Percentiles rank a stretch among this genome's conserved stretches.
These are phyloP conservation scores for Rhopilema esculentum DNA, from an alignment of 30 jellyfish, hydroid and myxozoan genomes.

Conservation along the genomic window DNA sequence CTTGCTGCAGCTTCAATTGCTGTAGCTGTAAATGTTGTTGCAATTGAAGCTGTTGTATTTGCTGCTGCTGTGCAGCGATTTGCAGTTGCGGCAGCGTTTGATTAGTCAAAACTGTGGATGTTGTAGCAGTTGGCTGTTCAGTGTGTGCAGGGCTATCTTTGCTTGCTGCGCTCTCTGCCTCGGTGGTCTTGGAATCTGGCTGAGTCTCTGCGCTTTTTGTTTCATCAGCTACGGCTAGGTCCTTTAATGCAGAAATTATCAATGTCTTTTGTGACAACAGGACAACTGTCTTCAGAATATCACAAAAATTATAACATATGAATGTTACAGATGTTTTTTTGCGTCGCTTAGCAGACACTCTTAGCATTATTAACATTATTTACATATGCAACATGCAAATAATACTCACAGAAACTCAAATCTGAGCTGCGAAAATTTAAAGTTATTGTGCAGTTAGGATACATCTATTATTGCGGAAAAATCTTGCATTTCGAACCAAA, in stretches of 20 bases:
- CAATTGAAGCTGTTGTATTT: constrained; percentile 53
- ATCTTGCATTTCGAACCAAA: no score
- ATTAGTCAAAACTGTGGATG: not conserved
- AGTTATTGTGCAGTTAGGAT: no score
- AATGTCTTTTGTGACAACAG: no score
- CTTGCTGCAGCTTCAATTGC: constrained; percentile 39
- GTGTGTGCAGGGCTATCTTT: not conserved
- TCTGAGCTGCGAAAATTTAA: no score
- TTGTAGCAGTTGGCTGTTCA: constrained; percentile 8
- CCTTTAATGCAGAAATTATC: not conserved
- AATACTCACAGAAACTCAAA: no score
- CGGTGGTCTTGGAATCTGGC: not conserved
- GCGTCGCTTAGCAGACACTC: no score
- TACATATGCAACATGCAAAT: no score
- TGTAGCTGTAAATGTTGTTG: constrained; percentile 54
- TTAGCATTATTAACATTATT: no score
- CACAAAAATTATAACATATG: no score
- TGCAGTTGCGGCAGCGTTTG: constrained; percentile 1
- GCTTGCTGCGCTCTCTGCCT: not conserved
- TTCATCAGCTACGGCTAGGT: not conserved
- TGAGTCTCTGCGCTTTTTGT: not conserved
- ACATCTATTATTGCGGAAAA: no score
- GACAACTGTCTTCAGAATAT: no score
- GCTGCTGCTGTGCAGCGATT: constrained; percentile 56
- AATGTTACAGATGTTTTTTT: no score